Evolutionary conservation across 2,797 vertebrate species (phyloP).

Genomic region (Tarsius wallacei): DNA sequence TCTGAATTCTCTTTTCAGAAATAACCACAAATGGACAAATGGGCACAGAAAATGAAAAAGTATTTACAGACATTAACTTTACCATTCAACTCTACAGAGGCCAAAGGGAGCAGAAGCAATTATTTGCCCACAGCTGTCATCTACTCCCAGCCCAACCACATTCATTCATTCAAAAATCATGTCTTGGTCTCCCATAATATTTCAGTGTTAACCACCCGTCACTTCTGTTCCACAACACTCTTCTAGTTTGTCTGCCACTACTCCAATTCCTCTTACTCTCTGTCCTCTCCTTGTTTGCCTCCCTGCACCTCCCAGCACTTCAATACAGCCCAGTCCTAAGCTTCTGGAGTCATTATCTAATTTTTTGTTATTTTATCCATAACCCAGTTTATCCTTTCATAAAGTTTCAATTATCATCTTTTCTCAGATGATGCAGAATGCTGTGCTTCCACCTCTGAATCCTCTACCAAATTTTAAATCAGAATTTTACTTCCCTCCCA

Average conservation of each 20-base stretch:
- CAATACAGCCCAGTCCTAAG: background rate
- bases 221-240: background rate
- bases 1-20: conserved; percentile 45
- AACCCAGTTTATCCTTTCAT: background rate
- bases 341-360: background rate
- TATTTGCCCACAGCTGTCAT: background rate
- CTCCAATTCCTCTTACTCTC: background rate
- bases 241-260: background rate
- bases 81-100: background rate
- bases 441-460: background rate
- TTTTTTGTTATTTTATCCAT: background rate
- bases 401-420: background rate
- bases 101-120: background rate
- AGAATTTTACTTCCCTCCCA: background rate
- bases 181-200: background rate
- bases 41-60: background rate
- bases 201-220: background rate
- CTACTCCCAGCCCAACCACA: background rate
- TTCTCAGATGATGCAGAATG: background rate
- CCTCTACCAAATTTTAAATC: background rate
- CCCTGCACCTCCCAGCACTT: background rate
- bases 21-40: background rate
- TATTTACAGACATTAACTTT: background rate
- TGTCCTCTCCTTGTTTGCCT: background rate
- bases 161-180: background rate